A percentile compares a stretch with the other conserved stretches of the same genome.
These are phyloP conservation scores for Solea solea DNA, from an alignment of 2,113 vertebrate species.

Conservation along the genomic window DNA sequence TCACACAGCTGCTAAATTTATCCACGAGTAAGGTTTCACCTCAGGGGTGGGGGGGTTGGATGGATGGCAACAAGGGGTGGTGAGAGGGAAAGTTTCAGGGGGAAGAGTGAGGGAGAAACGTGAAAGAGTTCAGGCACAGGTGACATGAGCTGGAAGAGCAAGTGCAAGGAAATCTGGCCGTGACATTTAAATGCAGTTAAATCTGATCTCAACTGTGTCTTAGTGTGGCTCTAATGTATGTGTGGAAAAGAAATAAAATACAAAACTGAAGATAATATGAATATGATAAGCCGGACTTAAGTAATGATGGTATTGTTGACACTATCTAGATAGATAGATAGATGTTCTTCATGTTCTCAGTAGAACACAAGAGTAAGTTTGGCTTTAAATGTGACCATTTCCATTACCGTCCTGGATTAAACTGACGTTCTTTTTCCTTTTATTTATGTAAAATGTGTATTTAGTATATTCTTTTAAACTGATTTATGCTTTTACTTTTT, in stretches of 20 bases:
- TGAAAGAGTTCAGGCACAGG: slow-evolving; percentile 51
- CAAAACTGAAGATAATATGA: background rate
- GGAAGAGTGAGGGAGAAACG: slow-evolving; percentile 48
- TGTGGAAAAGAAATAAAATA: slow-evolving; percentile 12
- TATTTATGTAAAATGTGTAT: too few species aligned
- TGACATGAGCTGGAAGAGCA: slow-evolving; percentile 8
- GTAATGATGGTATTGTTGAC: too few species aligned
- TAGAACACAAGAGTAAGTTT: too few species aligned
- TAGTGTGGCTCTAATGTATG: background rate
- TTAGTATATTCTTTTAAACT: too few species aligned
- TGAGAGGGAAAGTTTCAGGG: slow-evolving; percentile 52
- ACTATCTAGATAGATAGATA: too few species aligned
- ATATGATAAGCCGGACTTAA: too few species aligned
- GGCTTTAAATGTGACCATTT: too few species aligned
- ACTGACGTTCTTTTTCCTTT: too few species aligned
- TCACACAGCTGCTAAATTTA: slow-evolving; percentile 82
- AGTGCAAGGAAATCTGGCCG: background rate
- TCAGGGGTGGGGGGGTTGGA: slow-evolving; percentile 52
- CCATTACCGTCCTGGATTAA: too few species aligned
- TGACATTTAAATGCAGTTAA: background rate
- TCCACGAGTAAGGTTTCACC: slow-evolving; percentile 81
- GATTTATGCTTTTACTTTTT: too few species aligned
- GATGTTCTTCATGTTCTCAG: too few species aligned
- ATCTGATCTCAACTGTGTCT: background rate
- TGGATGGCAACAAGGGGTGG: slow-evolving; percentile 54